Evolutionary conservation across 2,888 invertebrate species (phyloP), one percentile per base, ranked within the genome.

Genomic region (Drosophila paracracens): DNA sequence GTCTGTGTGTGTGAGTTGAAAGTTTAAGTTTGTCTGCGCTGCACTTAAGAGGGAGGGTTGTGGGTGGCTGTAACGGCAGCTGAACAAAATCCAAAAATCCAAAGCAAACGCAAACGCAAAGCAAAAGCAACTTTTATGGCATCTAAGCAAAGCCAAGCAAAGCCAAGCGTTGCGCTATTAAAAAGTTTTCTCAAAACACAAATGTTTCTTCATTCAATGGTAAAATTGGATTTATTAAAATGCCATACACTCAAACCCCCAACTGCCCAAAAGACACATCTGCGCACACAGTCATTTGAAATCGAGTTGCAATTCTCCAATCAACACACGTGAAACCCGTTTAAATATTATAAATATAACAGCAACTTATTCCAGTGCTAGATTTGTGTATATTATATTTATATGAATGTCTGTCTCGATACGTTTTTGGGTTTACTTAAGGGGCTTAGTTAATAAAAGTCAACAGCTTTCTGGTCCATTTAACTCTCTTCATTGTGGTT

Each of bases 141-240:
- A 72, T 66, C 81, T 70, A 80, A 82, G 82, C 84, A 87, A 83
- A 83, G 68, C 78, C 75, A 70, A 83, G 65, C 67, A 86, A 83
- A 81, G 70, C 77, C 75, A 70, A 83, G 65, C 67, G 73, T 73
- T 80, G 78, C 87, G 82, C 89, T 89, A 89, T 87, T 85, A 85
- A 87, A 89, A 85, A 85, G 69, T 89, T 88, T 83, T 40, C 53
- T 57, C 50, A 25, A 27, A 53, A 43, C 65, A 74, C 21, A 73
- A 60, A 61, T 76, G 48, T 53, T 73, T 79, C 70, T 66, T 70
- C 50, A 83, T 88, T 84, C 70, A 66, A 84, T 84, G 75, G 60
- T 65, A 63, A 83, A 86, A 83, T 87, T 75, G 82, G 89, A 88
- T 88, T 88, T 88, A 86, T 76, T 56, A 70, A 75, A 64, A 65